Conservation (phyloP, 2,888 invertebrate species). For the Criorhina ranunculi region DNA sequence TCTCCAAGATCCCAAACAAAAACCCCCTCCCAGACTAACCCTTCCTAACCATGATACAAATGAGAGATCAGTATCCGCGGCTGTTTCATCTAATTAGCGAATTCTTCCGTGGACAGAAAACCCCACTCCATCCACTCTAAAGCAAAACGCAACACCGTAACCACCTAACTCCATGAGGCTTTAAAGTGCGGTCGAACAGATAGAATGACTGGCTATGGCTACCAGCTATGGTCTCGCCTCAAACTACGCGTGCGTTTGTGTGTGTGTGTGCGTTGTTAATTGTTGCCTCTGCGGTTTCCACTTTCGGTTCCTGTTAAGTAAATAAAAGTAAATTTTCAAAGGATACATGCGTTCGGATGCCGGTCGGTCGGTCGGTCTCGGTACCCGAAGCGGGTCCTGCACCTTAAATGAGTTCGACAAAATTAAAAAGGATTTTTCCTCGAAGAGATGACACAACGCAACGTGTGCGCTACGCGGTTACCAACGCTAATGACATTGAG, state of each 20-base stretch:
- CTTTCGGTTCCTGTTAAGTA: conserved; percentile 69
- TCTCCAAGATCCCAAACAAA: too few relatives aligned
- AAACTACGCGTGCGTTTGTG: not conserved
- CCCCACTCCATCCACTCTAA: too few relatives aligned
- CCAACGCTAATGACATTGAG: conserved; percentile 74
- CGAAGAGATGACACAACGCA: conserved; percentile 54
- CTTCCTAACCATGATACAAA: too few relatives aligned
- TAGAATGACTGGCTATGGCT: conserved; percentile 8
- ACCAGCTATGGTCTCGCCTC: not conserved
- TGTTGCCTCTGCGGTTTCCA: conserved; percentile 75
- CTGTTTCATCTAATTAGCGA: not conserved
- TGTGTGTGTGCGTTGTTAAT: conserved; percentile 52
- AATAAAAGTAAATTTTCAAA: conserved; percentile 75
- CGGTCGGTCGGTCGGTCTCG: too few relatives aligned
- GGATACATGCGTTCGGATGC: conserved; percentile 66
- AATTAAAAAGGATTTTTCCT: conserved; percentile 63
- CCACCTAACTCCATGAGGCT: conserved; percentile 34
- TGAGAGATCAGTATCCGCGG: too few relatives aligned
- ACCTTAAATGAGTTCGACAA: conserved; percentile 71
- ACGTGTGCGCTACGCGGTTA: conserved; percentile 59
- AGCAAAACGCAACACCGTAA: conserved; percentile 14
- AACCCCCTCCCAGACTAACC: too few relatives aligned
- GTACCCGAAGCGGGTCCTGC: conserved; percentile 38
- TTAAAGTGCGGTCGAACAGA: conserved; percentile 40
- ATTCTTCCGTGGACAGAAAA: not conserved